Base-by-base conservation (phyloP, 1,140 invertebrate genomes). In the Heliconius melpomene region DNA sequence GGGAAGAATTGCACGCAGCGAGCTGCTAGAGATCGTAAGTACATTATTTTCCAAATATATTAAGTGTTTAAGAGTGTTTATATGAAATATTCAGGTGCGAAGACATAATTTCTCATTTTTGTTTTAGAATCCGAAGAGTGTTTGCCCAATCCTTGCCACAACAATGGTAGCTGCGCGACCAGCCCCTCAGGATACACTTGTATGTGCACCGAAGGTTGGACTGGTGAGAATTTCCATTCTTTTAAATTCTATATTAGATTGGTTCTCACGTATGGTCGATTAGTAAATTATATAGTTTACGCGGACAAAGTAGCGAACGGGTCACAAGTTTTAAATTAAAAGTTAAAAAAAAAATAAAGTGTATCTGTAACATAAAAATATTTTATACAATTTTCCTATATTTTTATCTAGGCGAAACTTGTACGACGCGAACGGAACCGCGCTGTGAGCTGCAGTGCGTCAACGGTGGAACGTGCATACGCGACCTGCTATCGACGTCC, bases 1-100 rank as follows among this genome's bases (percentile, higher is more conserved):
- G 98, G 98, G 50, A 98, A 97, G 90, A 98, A 98, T 94, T 99
- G 98, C 91, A 98, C 98, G 85, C 96, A 97, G 83, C 95, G 95
- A 75, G 95, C 95, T 77, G 83, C 82, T 18, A 79, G 89, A 23
- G 90, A 91, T 32, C 90, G 90, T 91, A 6, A 85, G 89, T 54
- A 23, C 1, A 57, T 23, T 23, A 2, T 57, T 57, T 57, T 57
- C n/a, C n/a, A 9, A 20, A 54, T 18, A 50, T 78, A 71, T 71
- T 36, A 36, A 7, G 32, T 36, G 32, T 7, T 36, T 36, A 7
- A 36, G 5, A 32, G 32, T 36, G 40, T 46, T 46, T 46, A 46
- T 46, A 16, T 46, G 13, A 46, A 46, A 46, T 46, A 46, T 46
- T 46, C 40, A 13, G 40, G 40, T 46, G 40, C 40, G 40, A 52